Evolutionary conservation across 2,113 vertebrate genomes (phyloP).

Genomic region (Oryzias curvinotus): DNA sequence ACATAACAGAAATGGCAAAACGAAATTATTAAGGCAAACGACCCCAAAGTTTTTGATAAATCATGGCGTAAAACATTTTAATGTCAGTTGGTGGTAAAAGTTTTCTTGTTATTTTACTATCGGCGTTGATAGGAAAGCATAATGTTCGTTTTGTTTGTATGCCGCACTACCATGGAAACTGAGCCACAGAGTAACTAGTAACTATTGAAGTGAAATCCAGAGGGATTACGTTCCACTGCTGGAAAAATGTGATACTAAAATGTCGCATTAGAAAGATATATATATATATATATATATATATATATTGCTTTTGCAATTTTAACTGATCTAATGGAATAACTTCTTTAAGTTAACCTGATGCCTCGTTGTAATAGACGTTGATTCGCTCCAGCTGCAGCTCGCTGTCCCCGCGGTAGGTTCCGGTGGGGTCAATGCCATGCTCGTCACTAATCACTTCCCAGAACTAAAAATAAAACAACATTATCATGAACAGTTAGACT

Average conservation of each 20-base stretch:
- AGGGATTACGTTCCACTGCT: slow-evolving; percentile 1
- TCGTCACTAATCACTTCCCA: slow-evolving; percentile 70
- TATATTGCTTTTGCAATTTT: not conserved
- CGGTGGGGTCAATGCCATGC: slow-evolving; percentile 63
- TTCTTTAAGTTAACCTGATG: slow-evolving; percentile 36
- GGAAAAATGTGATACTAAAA: slow-evolving; percentile 3
- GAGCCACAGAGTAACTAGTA: slow-evolving; percentile 23
- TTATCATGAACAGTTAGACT: not conserved
- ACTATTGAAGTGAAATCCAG: not conserved
- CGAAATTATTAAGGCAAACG: too few species aligned
- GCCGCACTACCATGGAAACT: slow-evolving; percentile 26
- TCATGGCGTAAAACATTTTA: too few species aligned
- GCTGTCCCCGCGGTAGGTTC: slow-evolving; percentile 59
- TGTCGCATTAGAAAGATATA: not conserved
- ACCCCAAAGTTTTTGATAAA: too few species aligned
- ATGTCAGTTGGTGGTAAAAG: too few species aligned
- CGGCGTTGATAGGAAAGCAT: not conserved
- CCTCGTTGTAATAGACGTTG: slow-evolving; percentile 67
- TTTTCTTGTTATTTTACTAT: too few species aligned
- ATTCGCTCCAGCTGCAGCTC: slow-evolving; percentile 65
- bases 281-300: too few species aligned
- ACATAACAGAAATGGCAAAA: too few species aligned
- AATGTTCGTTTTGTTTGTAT: not conserved
- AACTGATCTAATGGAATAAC: not conserved
- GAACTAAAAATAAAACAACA: slow-evolving; percentile 30